Percentiles rank a stretch among this genome's conserved stretches.
These are phyloP conservation scores for Halisarca cf. caerulea DNA, from an alignment of 37 sponge, comb jelly and placozoan species.

Conservation along the genomic window DNA sequence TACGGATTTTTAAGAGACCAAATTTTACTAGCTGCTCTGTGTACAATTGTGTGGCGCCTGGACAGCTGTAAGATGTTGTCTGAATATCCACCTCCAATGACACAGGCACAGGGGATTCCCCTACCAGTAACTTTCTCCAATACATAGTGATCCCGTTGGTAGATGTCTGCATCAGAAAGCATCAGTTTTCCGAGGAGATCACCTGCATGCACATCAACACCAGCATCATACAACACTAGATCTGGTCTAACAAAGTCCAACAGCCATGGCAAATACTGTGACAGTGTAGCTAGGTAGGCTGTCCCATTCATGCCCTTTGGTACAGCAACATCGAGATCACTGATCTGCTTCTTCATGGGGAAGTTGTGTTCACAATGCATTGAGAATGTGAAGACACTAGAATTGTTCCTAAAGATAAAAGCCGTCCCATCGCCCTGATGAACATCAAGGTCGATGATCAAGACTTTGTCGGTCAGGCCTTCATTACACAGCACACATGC, in stretches of 20 bases:
- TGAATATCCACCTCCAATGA: conserved; percentile 32
- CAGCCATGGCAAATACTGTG: background rate
- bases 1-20: background rate
- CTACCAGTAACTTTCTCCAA: background rate
- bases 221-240: conserved; percentile 37
- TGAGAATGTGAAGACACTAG: conserved; percentile 15
- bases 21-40: conserved; percentile 1
- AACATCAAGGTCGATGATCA: conserved; percentile 32
- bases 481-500: background rate
- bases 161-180: conserved; percentile 5
- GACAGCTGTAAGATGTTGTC: background rate
- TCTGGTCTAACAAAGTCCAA: conserved; percentile 4
- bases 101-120: conserved; percentile 32
- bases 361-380: conserved; percentile 41
- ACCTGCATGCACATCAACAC: conserved; percentile 20
- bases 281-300: background rate
- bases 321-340: conserved; percentile 21
- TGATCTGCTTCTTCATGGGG: conserved; percentile 17
- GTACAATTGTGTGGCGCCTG: conserved; percentile 31
- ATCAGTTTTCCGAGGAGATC: conserved; percentile 12
- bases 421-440: conserved; percentile 43
- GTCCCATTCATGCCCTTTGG: background rate
- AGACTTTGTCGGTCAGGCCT: background rate
- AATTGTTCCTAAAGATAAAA: background rate
- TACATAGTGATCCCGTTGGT: conserved; percentile 9